Evolutionary conservation across 1,140 invertebrate species (phyloP), one percentile per base, ranked within the genome.

Genomic region (Brachionus asplanchnoidis): DNA sequence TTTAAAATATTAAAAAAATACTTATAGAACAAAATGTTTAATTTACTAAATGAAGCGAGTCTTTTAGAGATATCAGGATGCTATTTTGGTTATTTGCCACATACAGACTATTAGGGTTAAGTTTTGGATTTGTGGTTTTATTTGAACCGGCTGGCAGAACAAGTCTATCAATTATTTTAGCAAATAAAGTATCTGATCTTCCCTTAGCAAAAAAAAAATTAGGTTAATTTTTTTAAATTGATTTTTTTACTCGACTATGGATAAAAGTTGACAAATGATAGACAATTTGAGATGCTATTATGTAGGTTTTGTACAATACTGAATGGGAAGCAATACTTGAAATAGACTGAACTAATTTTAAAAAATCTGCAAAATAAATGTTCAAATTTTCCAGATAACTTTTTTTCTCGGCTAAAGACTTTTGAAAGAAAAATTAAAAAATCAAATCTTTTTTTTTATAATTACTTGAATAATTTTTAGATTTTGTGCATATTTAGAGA

Each of bases 71-170:
- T 20, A 82, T 68, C 17, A 68, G 60, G 11, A 82, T 60, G 42
- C 79, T 82, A 36, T 82, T 82, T 28, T 65, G 79, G 40, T 68
- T 82, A 68, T 82, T 82, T 1, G 79, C 79, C 32, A 56, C 46
- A 46, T 26, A 11, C 2, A 82, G 1, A 23, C 40, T 68, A 26
- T 12, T 65, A 23, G 53, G 26, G 20, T 44, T 82, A 0, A 50
- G 3, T 26, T 46, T 77, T 50, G 17, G 11, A 44, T 60, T 65
- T 2, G 36, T 7, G 42, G 3, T 77, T 82, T 82, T 82, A 46
- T 40, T 46, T 9, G 8, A 8, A 36, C 79, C 17, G 14, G 14
- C 9, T 68, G 79, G 65, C 17, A 82, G 28, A 44, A 82, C 53
- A n/a, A 82, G 7, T 46, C 65, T 82, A 26, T 82, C 79, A 20